Evolutionary conservation across 2,113 vertebrate species (phyloP), one percentile per base, ranked within the genome.

Genomic region (Cinclus mexicanus): DNA sequence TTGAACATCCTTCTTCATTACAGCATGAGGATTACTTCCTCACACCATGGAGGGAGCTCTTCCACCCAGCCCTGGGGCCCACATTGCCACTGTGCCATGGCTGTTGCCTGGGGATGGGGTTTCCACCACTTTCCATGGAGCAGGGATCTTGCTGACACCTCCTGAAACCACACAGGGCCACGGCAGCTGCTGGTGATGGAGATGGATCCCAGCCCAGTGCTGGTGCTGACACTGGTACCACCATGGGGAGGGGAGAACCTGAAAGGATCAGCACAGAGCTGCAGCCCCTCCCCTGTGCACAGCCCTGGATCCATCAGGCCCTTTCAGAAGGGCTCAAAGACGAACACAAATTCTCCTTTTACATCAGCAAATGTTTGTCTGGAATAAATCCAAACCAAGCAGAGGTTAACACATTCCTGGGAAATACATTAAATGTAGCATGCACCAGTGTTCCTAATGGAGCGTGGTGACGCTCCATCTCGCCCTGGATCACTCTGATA

Each of bases 311-410:
- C 82, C 91, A 80, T 44, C 95, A 69, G 84, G 41, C 25, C 75
- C 79, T 91, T 95, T 82, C 55, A 88, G 55, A 55, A 87, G 70
- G 67, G 87, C 90, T 92, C 46, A 46, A 63, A 63, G 13, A 55
- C 5, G 3, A 91, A 78, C 63, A 95, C 85, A 92, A 56, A 95
- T 93, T 93, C 94, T 83, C 93, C 75, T 95, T 94, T 88, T 55
- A 97, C 92, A 96, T 88, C 90, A 90, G 92, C 90, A 94, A 95
- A 90, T 60, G 88, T 93, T 93, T 89, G 63, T 47, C 94, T 96
- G 94, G 95, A 96, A 86, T 23, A 67, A 83, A 56, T 92, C 94
- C 93, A 96, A 95, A 84, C 68, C 94, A 94, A 95, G 93, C 87
- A 61, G 89, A 95, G 87, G 93, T 93, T 95, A 95, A 93, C 52